A percentile compares a stretch with the other conserved stretches of the same genome.
Evolutionary conservation across 2,888 invertebrate genomes (phyloP).

Genomic region (Stratiomys singularior): DNA sequence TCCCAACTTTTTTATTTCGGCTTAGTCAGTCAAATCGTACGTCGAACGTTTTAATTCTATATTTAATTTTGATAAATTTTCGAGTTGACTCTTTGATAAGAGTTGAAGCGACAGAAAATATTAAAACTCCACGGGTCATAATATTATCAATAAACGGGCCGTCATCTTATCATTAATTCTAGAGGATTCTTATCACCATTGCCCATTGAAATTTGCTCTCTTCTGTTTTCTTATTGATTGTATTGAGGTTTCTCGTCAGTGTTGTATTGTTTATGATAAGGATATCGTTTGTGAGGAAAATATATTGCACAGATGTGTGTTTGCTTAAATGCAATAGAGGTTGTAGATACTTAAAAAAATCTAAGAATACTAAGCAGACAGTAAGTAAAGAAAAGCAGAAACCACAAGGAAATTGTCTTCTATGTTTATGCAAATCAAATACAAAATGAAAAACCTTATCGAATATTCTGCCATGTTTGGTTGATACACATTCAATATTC

Average conservation of each 20-base stretch:
- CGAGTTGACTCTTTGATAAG: conserved; percentile 5
- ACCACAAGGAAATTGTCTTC: too few species aligned
- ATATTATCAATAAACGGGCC: neutral
- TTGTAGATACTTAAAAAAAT: too few species aligned
- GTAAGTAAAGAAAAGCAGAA: too few species aligned
- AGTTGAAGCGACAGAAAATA: neutral
- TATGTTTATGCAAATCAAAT: too few species aligned
- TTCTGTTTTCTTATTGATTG: neutral
- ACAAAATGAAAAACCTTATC: too few species aligned
- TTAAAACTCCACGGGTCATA: neutral
- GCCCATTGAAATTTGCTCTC: conserved; percentile 19
- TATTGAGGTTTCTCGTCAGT: neutral
- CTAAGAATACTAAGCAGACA: too few species aligned
- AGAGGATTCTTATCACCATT: conserved; percentile 2
- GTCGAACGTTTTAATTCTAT: neutral
- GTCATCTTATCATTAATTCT: conserved; percentile 2
- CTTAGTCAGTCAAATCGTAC: too few species aligned
- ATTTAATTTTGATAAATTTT: conserved; percentile 1
- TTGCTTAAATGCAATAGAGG: neutral
- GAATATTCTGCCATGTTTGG: too few species aligned
- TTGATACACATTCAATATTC: too few species aligned
- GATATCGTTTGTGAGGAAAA: neutral
- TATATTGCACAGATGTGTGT: neutral
- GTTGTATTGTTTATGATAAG: neutral
- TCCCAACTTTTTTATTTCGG: too few species aligned